A percentile compares a stretch with the other conserved stretches of the same genome.
Conservation (phyloP, 2,888 invertebrate species). For the Drosophila meridionalis region DNA sequence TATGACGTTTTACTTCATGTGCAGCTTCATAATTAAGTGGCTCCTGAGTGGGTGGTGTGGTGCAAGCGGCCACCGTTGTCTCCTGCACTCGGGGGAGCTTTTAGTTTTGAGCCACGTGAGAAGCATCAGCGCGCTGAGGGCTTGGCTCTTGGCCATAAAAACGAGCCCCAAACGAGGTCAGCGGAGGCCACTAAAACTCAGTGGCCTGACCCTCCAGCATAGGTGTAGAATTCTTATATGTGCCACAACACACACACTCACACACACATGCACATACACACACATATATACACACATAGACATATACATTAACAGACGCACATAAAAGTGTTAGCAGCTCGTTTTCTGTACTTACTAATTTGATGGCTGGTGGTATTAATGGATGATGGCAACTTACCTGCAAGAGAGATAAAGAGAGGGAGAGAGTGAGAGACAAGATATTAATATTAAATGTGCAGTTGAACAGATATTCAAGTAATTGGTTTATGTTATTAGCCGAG, state of each 20-base stretch:
- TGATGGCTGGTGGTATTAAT: slow-evolving; percentile 76
- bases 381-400: slow-evolving; percentile 77
- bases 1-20: slow-evolving; percentile 81
- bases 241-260: background rate
- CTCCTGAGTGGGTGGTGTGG: slow-evolving; percentile 30
- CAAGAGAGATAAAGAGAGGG: slow-evolving; percentile 42
- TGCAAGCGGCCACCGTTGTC: slow-evolving; percentile 42
- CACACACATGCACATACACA: background rate
- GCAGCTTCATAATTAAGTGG: slow-evolving; percentile 80
- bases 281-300: background rate
- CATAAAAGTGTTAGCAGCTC: slow-evolving; percentile 79
- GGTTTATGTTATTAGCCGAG: slow-evolving; percentile 52
- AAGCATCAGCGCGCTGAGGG: slow-evolving; percentile 71
- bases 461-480: slow-evolving; percentile 51
- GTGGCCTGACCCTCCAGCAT: slow-evolving; percentile 27
- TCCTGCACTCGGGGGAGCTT: slow-evolving; percentile 73
- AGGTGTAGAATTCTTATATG: slow-evolving; percentile 21
- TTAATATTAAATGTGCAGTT: slow-evolving; percentile 55
- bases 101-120: slow-evolving; percentile 81
- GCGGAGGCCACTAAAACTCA: slow-evolving; percentile 75
- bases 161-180: slow-evolving; percentile 77
- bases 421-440: slow-evolving; percentile 12
- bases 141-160: slow-evolving; percentile 68
- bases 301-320: slow-evolving; percentile 66
- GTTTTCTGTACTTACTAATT: slow-evolving; percentile 81